Evolutionary conservation across 2,113 vertebrate species (phyloP).

Genomic region (Aythya baeri): DNA sequence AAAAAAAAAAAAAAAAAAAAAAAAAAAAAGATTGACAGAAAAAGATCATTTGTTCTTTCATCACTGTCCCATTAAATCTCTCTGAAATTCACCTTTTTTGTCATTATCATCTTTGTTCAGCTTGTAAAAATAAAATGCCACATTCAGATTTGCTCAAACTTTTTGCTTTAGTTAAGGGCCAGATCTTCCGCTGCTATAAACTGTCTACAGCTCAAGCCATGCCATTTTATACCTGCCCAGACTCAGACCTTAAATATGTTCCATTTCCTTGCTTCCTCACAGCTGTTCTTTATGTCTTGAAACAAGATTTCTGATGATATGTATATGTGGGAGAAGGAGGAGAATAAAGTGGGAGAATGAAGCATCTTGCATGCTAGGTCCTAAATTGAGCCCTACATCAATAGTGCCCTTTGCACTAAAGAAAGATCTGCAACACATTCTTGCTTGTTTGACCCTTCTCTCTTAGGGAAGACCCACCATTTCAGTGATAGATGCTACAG

Average conservation of each 20-base stretch:
- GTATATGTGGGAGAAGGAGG: not conserved
- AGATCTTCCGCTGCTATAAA: not conserved
- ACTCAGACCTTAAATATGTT: not conserved
- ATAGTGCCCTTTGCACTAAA: not conserved
- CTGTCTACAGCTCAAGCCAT: not conserved
- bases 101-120: constrained; percentile 4
- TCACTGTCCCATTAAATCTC: not conserved
- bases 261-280: not conserved
- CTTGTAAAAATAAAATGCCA: not conserved
- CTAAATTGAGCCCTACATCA: not conserved
- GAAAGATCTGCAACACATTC: not conserved
- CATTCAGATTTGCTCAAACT: not conserved
- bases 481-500: not conserved
- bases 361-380: not conserved
- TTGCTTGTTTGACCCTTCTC: not conserved
- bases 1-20: no score
- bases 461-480: not conserved
- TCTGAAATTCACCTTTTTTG: constrained; percentile 10
- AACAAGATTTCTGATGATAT: not conserved
- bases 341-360: not conserved
- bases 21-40: constrained; percentile 52
- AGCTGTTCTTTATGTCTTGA: not conserved
- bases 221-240: not conserved
- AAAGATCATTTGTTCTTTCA: constrained; percentile 23
- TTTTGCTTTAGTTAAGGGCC: not conserved